These are phyloP conservation scores for Tetropium fuscum DNA, from an alignment of 2,888 invertebrate genomes.

Conservation along the genomic window DNA sequence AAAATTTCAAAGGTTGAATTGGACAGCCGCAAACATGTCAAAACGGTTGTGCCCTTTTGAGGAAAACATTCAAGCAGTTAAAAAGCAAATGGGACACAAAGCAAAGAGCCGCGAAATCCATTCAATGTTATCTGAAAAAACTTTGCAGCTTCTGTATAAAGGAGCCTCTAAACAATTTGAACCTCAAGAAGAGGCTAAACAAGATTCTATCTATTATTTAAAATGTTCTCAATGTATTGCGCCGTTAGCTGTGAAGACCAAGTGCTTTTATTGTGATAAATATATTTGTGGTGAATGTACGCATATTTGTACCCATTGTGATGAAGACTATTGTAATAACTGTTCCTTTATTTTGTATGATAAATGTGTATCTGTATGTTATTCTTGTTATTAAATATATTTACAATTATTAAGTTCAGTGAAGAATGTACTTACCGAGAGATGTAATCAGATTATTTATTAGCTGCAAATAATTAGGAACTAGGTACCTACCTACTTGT, in stretches of 20 bases:
- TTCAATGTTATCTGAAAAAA: conserved; percentile 38
- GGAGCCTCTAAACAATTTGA: conserved; percentile 37
- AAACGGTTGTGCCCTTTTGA: conserved; percentile 41
- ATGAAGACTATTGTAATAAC: conserved; percentile 39
- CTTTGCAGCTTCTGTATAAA: conserved; percentile 39
- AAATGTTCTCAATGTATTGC: conserved; percentile 33
- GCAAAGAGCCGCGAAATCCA: conserved; percentile 35
- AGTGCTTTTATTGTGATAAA: conserved; percentile 42
- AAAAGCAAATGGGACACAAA: conserved; percentile 33
- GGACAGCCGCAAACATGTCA: conserved; percentile 26
- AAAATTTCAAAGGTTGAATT: not conserved
- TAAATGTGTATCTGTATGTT: conserved; percentile 32
- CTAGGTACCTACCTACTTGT: no score
- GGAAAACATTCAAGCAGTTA: conserved; percentile 35
- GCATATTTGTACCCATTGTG: conserved; percentile 33
- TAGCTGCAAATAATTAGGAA: no score
- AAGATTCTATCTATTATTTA: not conserved
- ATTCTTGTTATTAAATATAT: conserved; percentile 44
- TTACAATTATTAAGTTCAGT: no score
- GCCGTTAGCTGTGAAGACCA: conserved; percentile 24
- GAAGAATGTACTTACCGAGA: no score
- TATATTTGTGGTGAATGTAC: conserved; percentile 33
- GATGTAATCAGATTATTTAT: no score
- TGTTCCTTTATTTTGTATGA: conserved; percentile 40
- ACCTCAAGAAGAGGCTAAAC: conserved; percentile 8